Base-by-base conservation (phyloP, 1,140 invertebrate species). In the Drosophila ambigua region DNA sequence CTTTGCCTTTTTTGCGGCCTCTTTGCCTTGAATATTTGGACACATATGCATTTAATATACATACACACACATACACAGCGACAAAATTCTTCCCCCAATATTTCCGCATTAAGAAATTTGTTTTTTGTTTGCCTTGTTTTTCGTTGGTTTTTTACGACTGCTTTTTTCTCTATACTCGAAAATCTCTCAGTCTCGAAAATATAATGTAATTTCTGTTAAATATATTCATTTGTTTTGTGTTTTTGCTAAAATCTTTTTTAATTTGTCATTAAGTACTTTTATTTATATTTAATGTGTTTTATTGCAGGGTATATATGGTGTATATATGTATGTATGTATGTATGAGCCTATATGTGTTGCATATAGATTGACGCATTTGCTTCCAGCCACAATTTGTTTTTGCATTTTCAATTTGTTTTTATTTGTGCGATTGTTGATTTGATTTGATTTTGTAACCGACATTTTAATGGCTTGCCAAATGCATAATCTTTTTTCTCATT, bases 81-180 rank as follows among this genome's bases (percentile, higher is more conserved):
- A 72, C 59, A 64, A 84, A 71, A 77, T 85, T 71, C 72, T 79
- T 82, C 79, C 59, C 31, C 64, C 83, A 75, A 87, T 87, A 88
- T 87, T 87, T 87, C 82, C 82, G 82, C 82, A 88, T 85, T 72
- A 85, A 85, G 63, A 78, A 78, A 78, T 72, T 51, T 66, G 24
- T 7, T 68, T 46, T 50, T 39, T 45, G 11, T 67, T 23, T 54
- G 31, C 49, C 9, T 53, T 69, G 20, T 6, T 57, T 50, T 69
- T 43, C 26, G 20, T 61, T 67, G 44, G 66, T 69, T 61, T 72
- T 48, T 78, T 61, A 57, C 61, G 57, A 20, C 51, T 78, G 58
- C 63, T 68, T 60, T 55, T 77, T 71, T 11, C 55, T 65, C 68
- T 78, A 69, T 75, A 79, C 65, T 71, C 57, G 72, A 63, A 78